These are phyloP conservation scores for Eciton burchellii DNA, from an alignment of 1,140 invertebrate species.

Conservation along the genomic window DNA sequence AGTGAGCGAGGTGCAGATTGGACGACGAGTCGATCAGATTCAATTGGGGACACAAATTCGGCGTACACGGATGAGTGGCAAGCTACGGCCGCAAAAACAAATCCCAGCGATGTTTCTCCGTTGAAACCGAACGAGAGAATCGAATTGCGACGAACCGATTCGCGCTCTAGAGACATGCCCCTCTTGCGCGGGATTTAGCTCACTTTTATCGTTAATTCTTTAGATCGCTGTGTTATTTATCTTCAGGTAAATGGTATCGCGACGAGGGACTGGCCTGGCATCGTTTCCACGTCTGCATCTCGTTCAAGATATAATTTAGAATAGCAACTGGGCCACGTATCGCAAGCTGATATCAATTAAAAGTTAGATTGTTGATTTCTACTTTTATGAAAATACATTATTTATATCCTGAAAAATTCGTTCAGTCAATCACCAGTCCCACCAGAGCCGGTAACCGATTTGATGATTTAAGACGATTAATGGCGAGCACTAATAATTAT, in stretches of 20 bases:
- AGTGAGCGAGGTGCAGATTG: background rate
- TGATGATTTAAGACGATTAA: background rate
- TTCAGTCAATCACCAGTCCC: background rate
- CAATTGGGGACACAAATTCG: background rate
- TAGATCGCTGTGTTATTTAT: background rate
- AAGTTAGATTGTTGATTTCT: background rate
- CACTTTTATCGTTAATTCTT: background rate
- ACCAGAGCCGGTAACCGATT: too few relatives aligned
- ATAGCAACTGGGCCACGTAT: too few relatives aligned
- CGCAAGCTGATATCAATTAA: too few relatives aligned
- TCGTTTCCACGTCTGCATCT: too few relatives aligned
- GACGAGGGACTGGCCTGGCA: background rate
- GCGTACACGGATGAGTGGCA: slow-evolving; percentile 60
- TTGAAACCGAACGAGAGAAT: background rate
- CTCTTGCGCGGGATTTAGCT: slow-evolving; percentile 28
- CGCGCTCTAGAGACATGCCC: background rate
- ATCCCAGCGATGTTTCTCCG: background rate
- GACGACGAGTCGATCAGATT: background rate
- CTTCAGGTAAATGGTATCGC: slow-evolving; percentile 19
- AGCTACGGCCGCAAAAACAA: slow-evolving; percentile 24
- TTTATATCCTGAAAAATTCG: background rate
- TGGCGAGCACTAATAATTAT: background rate
- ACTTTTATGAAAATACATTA: background rate
- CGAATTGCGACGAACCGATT: background rate
- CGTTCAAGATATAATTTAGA: too few relatives aligned